Evolutionary conservation across 2,888 invertebrate genomes (phyloP).

Genomic region (Drosophila mayaguana): DNA sequence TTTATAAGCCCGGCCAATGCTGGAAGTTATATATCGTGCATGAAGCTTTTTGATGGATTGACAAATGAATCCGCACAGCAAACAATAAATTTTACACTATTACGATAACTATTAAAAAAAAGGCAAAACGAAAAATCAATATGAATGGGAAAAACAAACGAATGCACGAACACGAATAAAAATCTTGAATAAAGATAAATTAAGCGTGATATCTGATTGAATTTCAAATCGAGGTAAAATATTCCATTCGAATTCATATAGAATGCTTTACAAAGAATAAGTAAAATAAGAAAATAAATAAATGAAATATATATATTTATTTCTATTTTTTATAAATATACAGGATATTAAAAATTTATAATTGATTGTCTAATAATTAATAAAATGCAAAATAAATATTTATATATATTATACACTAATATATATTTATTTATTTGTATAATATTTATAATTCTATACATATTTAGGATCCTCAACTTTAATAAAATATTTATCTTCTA

Average conservation of each 20-base stretch:
- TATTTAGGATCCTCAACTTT: not conserved
- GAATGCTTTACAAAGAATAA: no score
- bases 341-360: no score
- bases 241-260: not conserved
- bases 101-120: not conserved
- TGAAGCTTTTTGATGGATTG: conserved; percentile 3
- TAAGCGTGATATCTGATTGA: not conserved
- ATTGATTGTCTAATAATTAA: no score
- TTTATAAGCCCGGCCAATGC: conserved; percentile 25
- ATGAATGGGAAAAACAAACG: not conserved
- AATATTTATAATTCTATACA: not conserved
- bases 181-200: not conserved
- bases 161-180: not conserved
- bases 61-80: conserved; percentile 14
- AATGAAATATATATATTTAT: no score
- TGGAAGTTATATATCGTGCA: not conserved
- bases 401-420: not conserved
- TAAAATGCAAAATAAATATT: no score
- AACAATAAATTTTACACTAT: conserved; percentile 20
- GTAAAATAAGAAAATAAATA: no score
- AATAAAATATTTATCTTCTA: no score
- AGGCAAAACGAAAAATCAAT: conserved; percentile 39
- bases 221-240: not conserved
- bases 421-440: not conserved
- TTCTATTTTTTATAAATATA: no score